These are phyloP conservation scores for Linyphia triangularis DNA, from an alignment of 2,888 invertebrate species.

Conservation along the genomic window DNA sequence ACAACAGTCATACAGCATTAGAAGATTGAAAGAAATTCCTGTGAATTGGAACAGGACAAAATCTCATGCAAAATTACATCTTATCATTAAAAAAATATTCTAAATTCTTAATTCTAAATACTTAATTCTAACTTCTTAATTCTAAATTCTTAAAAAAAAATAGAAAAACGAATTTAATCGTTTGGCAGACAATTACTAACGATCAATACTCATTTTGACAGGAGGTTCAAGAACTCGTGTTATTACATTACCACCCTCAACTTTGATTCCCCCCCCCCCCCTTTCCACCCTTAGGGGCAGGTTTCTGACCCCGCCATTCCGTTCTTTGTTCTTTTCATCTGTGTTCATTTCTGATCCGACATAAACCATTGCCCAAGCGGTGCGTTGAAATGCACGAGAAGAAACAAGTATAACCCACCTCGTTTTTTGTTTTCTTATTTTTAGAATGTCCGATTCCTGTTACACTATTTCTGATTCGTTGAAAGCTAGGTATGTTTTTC, in stretches of 20 bases:
- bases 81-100: too few relatives aligned
- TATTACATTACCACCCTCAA: conserved; percentile 13
- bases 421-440: conserved; percentile 38
- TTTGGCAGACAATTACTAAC: too few relatives aligned
- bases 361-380: conserved; percentile 68
- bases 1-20: too few relatives aligned
- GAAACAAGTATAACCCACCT: not conserved
- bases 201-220: not conserved
- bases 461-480: conserved; percentile 48
- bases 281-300: conserved; percentile 37
- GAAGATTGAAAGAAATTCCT: too few relatives aligned
- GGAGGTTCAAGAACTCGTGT: conserved; percentile 2
- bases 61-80: too few relatives aligned
- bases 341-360: conserved; percentile 34
- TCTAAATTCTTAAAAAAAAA: too few relatives aligned
- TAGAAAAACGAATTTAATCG: too few relatives aligned
- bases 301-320: conserved; percentile 49
- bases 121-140: too few relatives aligned
- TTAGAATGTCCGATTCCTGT: conserved; percentile 61
- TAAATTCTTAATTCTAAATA: too few relatives aligned
- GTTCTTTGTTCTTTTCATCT: conserved; percentile 47
- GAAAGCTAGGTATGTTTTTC: not conserved
- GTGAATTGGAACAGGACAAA: too few relatives aligned
- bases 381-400: conserved; percentile 19
- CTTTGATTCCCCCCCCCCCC: conserved; percentile 6